phyloP scores from a whole-genome alignment of 2,797 vertebrate genomes.

The Chromis chromis region DNA sequence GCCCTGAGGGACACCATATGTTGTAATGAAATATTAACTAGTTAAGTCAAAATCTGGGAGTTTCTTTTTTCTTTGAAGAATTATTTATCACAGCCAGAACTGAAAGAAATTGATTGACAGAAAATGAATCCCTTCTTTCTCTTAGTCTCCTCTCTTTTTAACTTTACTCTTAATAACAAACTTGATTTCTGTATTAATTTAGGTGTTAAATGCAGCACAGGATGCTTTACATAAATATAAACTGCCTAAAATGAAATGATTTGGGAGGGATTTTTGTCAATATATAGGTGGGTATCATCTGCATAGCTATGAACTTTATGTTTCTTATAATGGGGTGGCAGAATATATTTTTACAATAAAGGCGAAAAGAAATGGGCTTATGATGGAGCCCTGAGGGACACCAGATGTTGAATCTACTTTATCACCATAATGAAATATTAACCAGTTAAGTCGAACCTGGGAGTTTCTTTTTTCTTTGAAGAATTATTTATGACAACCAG shows the following conservation, averaged over 20 bases:
- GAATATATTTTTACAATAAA: not conserved
- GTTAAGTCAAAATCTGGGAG: not conserved
- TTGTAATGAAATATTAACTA: not conserved
- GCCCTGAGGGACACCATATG: constrained; percentile 21
- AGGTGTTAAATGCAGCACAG: not conserved
- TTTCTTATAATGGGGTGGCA: not conserved
- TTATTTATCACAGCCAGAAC: not conserved
- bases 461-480: not conserved
- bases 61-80: constrained; percentile 2
- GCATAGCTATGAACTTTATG: not conserved
- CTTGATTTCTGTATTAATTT: not conserved
- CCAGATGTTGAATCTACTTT: not conserved
- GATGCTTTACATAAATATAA: not conserved
- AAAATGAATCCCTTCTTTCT: too few species aligned
- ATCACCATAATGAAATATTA: not conserved
- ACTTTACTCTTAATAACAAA: not conserved
- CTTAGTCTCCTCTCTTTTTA: constrained; percentile 42
- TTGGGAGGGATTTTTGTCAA: too few species aligned
- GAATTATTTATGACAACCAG: not conserved
- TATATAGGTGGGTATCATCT: not conserved
- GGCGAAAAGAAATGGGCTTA: not conserved
- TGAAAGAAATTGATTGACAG: too few species aligned
- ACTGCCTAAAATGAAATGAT: too few species aligned
- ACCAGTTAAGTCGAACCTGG: not conserved
- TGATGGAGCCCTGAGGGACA: constrained; percentile 20